Conservation (phyloP, 2,888 invertebrate genomes). For the Eupithecia exiguata region DNA sequence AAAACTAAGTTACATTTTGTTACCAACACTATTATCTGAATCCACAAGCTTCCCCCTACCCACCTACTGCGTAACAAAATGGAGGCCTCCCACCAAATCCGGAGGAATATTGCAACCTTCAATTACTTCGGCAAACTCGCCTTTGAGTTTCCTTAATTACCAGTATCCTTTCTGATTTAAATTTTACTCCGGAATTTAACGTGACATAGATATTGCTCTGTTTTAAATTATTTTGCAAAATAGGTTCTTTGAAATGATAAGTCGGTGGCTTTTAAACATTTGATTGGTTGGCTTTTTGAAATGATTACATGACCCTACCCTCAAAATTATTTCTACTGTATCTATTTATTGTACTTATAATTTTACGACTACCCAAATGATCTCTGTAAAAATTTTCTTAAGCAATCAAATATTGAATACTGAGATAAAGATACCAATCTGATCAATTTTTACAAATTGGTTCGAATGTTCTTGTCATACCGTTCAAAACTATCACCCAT, state of each 20-base stretch:
- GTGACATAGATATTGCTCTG: slow-evolving; percentile 13
- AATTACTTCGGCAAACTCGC: slow-evolving; percentile 67
- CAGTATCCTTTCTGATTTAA: slow-evolving; percentile 62
- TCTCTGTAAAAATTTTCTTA: not conserved
- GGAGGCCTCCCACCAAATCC: slow-evolving; percentile 50
- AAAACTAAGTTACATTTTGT: not conserved
- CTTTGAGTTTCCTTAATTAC: slow-evolving; percentile 65
- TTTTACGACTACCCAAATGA: not conserved
- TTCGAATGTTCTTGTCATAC: not conserved
- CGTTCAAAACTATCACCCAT: slow-evolving; percentile 4
- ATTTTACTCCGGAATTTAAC: slow-evolving; percentile 54
- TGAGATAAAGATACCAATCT: not conserved
- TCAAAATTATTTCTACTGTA: not conserved
- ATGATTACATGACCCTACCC: not conserved
- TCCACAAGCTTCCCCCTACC: slow-evolving; percentile 1
- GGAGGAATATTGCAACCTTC: slow-evolving; percentile 61
- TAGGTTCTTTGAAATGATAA: not conserved
- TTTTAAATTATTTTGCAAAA: slow-evolving; percentile 7
- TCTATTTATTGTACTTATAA: not conserved
- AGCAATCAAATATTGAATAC: not conserved
- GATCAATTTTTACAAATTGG: slow-evolving; percentile 2
- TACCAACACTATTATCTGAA: not conserved
- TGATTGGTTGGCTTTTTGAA: not conserved
- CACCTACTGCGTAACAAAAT: slow-evolving; percentile 11
- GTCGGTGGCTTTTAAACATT: not conserved